These are phyloP conservation scores for Cryptophagus acutangulus DNA, from an alignment of 2,888 invertebrate genomes.

Conservation along the genomic window DNA sequence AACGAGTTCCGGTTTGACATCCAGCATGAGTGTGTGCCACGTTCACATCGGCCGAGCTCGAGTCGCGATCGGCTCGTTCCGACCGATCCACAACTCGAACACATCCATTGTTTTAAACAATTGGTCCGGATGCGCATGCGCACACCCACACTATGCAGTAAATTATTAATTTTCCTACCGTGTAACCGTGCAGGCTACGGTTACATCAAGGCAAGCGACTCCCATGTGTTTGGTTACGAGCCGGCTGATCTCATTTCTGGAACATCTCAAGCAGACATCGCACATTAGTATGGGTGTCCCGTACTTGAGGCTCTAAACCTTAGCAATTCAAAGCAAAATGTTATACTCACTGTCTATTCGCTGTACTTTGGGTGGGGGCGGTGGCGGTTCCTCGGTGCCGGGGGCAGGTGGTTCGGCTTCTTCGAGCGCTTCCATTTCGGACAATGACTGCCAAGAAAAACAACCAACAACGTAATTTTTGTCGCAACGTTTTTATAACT, in stretches of 20 bases:
- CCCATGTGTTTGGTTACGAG: slow-evolving; percentile 44
- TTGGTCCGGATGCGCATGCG: no score
- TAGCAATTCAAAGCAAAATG: slow-evolving; percentile 21
- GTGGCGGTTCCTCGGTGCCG: slow-evolving; percentile 41
- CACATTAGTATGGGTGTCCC: slow-evolving; percentile 47
- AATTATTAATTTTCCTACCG: slow-evolving; percentile 45
- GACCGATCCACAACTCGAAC: slow-evolving; percentile 2
- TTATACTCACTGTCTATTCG: slow-evolving; percentile 41
- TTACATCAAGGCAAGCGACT: slow-evolving; percentile 42
- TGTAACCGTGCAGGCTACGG: slow-evolving; percentile 46
- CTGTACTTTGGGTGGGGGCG: slow-evolving; percentile 32
- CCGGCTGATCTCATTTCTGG: slow-evolving; percentile 48
- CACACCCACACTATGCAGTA: slow-evolving; percentile 41
- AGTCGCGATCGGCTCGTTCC: no score
- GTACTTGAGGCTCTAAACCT: slow-evolving; percentile 35
- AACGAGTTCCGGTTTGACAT: slow-evolving; percentile 15
- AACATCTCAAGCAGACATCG: slow-evolving; percentile 53
- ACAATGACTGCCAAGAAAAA: background rate
- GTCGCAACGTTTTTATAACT: background rate
- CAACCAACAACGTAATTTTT: no score
- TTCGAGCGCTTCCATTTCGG: slow-evolving; percentile 5
- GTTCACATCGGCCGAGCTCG: slow-evolving; percentile 5
- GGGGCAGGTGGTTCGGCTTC: slow-evolving; percentile 41
- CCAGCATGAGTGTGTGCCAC: slow-evolving; percentile 32
- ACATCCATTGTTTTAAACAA: slow-evolving; percentile 13